phyloP scores from a whole-genome alignment of 2,797 vertebrate genomes.

The Malurus splendens region DNA sequence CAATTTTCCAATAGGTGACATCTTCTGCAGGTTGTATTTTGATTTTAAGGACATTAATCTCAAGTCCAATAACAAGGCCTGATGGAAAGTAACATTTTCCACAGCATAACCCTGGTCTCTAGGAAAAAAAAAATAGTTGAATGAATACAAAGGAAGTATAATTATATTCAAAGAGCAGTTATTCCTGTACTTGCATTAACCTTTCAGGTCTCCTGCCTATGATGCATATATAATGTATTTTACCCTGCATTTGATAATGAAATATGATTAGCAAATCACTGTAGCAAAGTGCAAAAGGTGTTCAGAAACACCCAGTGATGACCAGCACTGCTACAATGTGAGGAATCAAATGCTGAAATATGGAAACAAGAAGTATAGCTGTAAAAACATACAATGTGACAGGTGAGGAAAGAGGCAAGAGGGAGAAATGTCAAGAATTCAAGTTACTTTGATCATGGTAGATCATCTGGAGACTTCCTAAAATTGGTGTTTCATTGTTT shows the following conservation, averaged over 20 bases:
- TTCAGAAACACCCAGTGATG: neutral
- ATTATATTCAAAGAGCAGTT: conserved; percentile 43
- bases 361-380: neutral
- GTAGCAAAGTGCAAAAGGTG: neutral
- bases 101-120: neutral
- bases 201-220: conserved; percentile 1
- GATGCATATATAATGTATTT: conserved; percentile 36
- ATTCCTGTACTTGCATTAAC: conserved; percentile 38
- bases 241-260: conserved; percentile 32
- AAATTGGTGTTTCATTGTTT: neutral
- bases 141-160: neutral
- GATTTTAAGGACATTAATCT: neutral
- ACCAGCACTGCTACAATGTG: rapidly evolving
- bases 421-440: neutral
- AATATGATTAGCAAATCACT: neutral
- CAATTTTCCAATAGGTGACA: neutral
- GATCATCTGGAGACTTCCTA: neutral
- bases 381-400: neutral
- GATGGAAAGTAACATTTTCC: neutral
- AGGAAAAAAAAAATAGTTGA: neutral
- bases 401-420: neutral
- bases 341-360: neutral
- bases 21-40: neutral
- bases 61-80: neutral
- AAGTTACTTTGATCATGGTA: neutral